Evolutionary conservation across 2,797 vertebrate genomes (phyloP).

Genomic region (Eospalax fontanierii): DNA sequence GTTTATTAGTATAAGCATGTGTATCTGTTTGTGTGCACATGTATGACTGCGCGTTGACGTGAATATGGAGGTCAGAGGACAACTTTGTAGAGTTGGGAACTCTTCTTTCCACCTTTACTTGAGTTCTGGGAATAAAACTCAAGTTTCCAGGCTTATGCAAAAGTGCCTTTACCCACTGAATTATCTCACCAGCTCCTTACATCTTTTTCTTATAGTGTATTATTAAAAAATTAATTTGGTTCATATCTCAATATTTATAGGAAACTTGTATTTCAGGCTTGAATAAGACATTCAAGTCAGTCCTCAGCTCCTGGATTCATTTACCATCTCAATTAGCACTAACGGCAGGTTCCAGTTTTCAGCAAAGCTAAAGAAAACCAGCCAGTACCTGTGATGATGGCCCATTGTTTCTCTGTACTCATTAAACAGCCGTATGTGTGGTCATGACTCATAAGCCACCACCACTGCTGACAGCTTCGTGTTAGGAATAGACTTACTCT

Average conservation of each 20-base stretch:
- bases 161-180: not conserved
- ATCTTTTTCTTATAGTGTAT: not conserved
- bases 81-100: not conserved
- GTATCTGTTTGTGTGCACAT: not conserved
- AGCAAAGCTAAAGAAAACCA: slow-evolving; percentile 24
- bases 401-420: not conserved
- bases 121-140: not conserved
- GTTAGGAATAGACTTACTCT: slow-evolving; percentile 49
- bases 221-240: slow-evolving; percentile 13
- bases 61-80: not conserved
- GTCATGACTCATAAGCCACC: slow-evolving; percentile 1
- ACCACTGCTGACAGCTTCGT: not conserved
- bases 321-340: not conserved
- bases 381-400: not conserved
- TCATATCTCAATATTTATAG: not conserved
- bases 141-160: not conserved
- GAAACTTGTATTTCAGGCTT: not conserved
- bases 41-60: not conserved
- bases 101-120: not conserved
- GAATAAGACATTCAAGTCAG: not conserved
- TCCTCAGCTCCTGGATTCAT: not conserved
- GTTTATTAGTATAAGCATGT: not conserved
- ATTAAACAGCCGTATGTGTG: not conserved
- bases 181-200: too few species aligned
- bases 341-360: slow-evolving; percentile 13